These are phyloP conservation scores for Hesperia comma DNA, from an alignment of 2,888 invertebrate genomes.

Conservation along the genomic window DNA sequence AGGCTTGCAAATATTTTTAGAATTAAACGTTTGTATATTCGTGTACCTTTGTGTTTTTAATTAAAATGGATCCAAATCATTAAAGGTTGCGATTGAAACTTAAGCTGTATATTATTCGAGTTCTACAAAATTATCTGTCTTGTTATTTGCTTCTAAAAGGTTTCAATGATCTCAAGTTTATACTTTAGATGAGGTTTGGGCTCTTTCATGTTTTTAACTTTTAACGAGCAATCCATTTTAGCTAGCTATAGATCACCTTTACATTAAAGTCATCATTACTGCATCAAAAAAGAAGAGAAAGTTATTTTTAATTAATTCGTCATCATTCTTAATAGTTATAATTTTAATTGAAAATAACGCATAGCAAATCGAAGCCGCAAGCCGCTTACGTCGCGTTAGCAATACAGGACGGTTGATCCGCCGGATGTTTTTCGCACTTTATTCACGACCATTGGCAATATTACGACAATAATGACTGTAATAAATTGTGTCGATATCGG, in stretches of 20 bases:
- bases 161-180: too few species aligned
- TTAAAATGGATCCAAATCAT: neutral
- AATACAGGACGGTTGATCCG: neutral
- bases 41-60: neutral
- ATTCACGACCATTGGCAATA: slow-evolving; percentile 41
- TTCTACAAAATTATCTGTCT: too few species aligned
- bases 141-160: too few species aligned
- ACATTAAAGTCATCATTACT: too few species aligned
- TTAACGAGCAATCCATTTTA: too few species aligned
- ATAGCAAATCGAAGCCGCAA: neutral
- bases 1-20: slow-evolving; percentile 13
- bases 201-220: too few species aligned
- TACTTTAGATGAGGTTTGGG: too few species aligned
- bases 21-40: neutral
- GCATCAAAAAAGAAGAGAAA: too few species aligned
- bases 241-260: too few species aligned
- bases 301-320: too few species aligned
- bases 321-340: too few species aligned
- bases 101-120: neutral
- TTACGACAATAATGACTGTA: slow-evolving; percentile 48
- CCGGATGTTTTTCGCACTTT: slow-evolving; percentile 30
- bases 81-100: neutral
- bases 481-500: slow-evolving; percentile 50
- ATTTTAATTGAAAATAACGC: neutral
- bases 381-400: neutral